phyloP scores from a whole-genome alignment of 2,888 invertebrate species.

The Parnassius mnemosyne region DNA sequence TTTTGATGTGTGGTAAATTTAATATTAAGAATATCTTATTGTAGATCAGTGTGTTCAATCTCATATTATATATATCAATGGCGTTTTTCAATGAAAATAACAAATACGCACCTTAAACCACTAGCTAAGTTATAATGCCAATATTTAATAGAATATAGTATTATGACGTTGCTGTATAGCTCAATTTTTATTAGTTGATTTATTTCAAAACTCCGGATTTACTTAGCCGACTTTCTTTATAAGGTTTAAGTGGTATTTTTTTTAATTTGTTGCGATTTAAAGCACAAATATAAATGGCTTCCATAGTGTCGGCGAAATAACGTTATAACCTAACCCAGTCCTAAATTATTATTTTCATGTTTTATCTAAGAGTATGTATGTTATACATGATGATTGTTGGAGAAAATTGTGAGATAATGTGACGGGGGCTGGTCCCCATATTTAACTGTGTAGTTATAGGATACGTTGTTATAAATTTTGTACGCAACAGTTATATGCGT shows the following conservation, averaged over 20 bases:
- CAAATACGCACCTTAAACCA: slow-evolving; percentile 31
- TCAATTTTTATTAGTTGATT: slow-evolving; percentile 48
- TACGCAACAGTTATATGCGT: slow-evolving; percentile 54
- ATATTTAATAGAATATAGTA: slow-evolving; percentile 35
- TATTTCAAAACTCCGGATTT: slow-evolving; percentile 29
- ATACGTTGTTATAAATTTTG: slow-evolving; percentile 70
- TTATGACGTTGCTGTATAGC: slow-evolving; percentile 48
- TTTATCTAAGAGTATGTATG: slow-evolving; percentile 7
- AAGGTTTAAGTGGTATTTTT: not conserved
- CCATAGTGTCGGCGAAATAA: slow-evolving; percentile 1
- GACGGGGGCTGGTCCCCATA: slow-evolving; percentile 72
- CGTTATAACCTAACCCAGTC: not conserved
- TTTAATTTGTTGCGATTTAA: not conserved
- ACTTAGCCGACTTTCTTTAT: slow-evolving; percentile 37
- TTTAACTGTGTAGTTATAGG: slow-evolving; percentile 50
- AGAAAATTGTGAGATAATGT: slow-evolving; percentile 47
- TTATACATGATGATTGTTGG: slow-evolving; percentile 37
- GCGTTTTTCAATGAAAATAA: slow-evolving; percentile 47
- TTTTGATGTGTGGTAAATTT: slow-evolving; percentile 37
- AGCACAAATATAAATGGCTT: slow-evolving; percentile 21
- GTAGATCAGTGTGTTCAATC: slow-evolving; percentile 65
- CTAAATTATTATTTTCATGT: slow-evolving; percentile 12
- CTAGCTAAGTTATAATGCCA: slow-evolving; percentile 35
- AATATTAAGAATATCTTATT: slow-evolving; percentile 30
- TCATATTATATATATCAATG: slow-evolving; percentile 51